Conservation (phyloP, 2,888 invertebrate species). For the Tridacna crocea region DNA sequence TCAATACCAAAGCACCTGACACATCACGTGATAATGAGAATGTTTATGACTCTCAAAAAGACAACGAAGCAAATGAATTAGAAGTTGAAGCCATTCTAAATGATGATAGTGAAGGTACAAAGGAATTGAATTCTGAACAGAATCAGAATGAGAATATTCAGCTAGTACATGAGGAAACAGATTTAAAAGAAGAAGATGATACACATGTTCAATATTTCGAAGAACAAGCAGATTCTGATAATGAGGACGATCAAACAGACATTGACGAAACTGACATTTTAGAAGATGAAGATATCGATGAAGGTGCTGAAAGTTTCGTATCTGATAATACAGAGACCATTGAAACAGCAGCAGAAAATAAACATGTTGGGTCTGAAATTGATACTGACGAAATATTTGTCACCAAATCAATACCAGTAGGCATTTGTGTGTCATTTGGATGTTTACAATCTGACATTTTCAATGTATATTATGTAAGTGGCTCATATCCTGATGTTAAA, state of each 20-base stretch:
- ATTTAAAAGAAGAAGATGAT: not conserved
- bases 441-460: conserved; percentile 36
- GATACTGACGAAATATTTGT: conserved; percentile 6
- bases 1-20: not conserved
- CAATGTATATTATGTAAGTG: conserved; percentile 14
- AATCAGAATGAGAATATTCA: not conserved
- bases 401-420: conserved; percentile 33
- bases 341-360: not conserved
- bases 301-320: not conserved
- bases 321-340: not conserved
- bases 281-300: conserved; percentile 38
- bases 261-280: conserved; percentile 50
- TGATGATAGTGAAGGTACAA: not conserved
- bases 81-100: not conserved
- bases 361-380: not conserved
- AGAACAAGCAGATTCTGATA: not conserved
- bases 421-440: conserved; percentile 47
- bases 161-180: not conserved
- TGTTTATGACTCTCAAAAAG: no score
- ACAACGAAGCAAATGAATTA: no score
- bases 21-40: not conserved
- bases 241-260: conserved; percentile 30
- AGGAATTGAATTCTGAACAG: not conserved
- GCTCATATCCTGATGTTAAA: not conserved
- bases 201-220: not conserved